Percentiles rank a stretch among this genome's conserved stretches.
Conservation (phyloP, 1,140 invertebrate genomes). For the Calephelis virginiensis region DNA sequence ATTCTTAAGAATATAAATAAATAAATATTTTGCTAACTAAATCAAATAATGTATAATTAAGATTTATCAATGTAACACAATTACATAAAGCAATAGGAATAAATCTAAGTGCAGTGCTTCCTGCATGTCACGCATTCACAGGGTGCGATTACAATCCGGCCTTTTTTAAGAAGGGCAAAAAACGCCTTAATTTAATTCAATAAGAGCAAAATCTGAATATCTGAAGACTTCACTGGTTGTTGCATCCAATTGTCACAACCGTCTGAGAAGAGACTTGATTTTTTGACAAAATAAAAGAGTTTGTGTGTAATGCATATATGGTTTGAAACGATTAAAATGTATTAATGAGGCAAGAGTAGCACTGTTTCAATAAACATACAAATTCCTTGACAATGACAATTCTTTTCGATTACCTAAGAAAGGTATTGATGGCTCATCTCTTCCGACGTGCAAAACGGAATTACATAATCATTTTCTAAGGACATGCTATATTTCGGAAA, state of each 20-base stretch:
- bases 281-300: slow-evolving; percentile 3
- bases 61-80: no score
- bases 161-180: slow-evolving; percentile 1
- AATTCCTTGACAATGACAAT: background rate
- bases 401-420: background rate
- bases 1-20: no score
- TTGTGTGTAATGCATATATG: background rate
- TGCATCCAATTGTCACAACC: slow-evolving; percentile 2
- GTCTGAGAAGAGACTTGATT: slow-evolving; percentile 5
- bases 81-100: no score
- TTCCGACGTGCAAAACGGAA: slow-evolving; percentile 1
- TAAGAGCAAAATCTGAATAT: background rate
- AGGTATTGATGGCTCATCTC: background rate
- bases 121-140: no score
- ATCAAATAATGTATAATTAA: no score
- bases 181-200: background rate
- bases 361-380: background rate
- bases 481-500: background rate
- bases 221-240: no score
- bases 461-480: background rate
- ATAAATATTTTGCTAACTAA: no score
- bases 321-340: slow-evolving; percentile 8
- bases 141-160: background rate
- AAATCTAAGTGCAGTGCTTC: no score
- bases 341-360: slow-evolving; percentile 6